These are phyloP conservation scores for Borostomias antarcticus DNA, from an alignment of 2,797 vertebrate genomes.

Conservation along the genomic window DNA sequence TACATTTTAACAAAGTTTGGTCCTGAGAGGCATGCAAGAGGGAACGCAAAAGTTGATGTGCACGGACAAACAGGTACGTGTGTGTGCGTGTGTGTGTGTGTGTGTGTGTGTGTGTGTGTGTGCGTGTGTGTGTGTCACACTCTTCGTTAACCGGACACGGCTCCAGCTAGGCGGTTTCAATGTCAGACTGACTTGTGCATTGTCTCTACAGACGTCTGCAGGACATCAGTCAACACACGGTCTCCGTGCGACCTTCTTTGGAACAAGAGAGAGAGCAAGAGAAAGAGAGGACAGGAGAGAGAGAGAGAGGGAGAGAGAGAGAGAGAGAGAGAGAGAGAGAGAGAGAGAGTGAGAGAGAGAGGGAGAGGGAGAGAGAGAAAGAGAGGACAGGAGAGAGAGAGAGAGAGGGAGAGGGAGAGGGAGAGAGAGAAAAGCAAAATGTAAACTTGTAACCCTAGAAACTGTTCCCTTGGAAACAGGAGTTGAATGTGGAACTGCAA, in stretches of 20 bases:
- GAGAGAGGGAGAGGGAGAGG: background rate
- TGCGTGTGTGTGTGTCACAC: background rate
- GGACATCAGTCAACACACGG: background rate
- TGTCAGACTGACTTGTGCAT: too few relatives aligned
- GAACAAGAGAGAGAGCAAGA: background rate
- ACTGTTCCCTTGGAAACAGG: slow-evolving; percentile 65
- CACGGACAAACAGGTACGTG: background rate
- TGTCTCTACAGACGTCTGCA: too few relatives aligned
- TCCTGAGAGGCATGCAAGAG: background rate
- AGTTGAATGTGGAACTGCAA: slow-evolving; percentile 36
- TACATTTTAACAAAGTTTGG: slow-evolving; percentile 30
- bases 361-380: background rate
- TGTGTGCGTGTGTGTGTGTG: background rate
- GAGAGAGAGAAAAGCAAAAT: slow-evolving; percentile 24
- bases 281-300: background rate
- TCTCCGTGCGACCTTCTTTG: too few relatives aligned
- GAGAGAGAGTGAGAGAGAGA: slow-evolving; percentile 2
- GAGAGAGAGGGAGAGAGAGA: background rate
- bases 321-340: slow-evolving; percentile 4
- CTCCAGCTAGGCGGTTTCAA: background rate
- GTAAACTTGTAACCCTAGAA: slow-evolving; percentile 62
- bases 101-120: background rate
- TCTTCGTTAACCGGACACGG: too few relatives aligned
- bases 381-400: slow-evolving; percentile 14
- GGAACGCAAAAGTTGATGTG: background rate